A percentile compares a stretch with the other conserved stretches of the same genome.
Conservation (phyloP, 2,888 invertebrate species). For the Masnerella sp. region DNA sequence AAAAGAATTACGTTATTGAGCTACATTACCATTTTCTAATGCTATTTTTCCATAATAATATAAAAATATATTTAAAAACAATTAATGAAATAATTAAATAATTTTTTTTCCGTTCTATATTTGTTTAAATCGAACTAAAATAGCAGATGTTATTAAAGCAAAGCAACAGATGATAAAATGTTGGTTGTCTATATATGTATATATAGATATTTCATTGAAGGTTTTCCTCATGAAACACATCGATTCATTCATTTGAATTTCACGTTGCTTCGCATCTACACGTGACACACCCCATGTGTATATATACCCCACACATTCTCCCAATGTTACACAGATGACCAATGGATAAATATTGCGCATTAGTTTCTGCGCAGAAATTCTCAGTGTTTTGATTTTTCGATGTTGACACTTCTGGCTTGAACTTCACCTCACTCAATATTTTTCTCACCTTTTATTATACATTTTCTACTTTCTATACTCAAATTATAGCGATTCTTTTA, state of each 20-base stretch:
- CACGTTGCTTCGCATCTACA: constrained; percentile 43
- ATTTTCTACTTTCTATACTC: too few relatives aligned
- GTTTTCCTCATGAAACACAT: constrained; percentile 48
- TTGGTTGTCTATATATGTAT: constrained; percentile 33
- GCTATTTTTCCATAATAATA: too few relatives aligned
- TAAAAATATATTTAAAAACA: neutral
- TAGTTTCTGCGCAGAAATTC: constrained; percentile 29
- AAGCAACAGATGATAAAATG: constrained; percentile 49
- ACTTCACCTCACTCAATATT: neutral
- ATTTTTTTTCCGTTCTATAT: neutral
- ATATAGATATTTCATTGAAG: constrained; percentile 48
- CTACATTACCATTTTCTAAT: too few relatives aligned
- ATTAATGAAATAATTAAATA: neutral
- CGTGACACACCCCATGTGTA: constrained; percentile 52
- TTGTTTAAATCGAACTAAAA: neutral
- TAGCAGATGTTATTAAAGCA: constrained; percentile 19
- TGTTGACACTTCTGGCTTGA: constrained; percentile 19
- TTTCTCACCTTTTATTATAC: neutral
- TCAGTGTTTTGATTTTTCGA: constrained; percentile 44
- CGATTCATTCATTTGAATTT: constrained; percentile 56
- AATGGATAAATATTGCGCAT: constrained; percentile 55
- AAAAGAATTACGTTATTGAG: too few relatives aligned
- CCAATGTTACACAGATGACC: constrained; percentile 27
- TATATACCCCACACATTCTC: constrained; percentile 24
- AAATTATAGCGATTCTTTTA: too few relatives aligned